These are phyloP conservation scores for Creontiades dilutus DNA, from an alignment of 2,888 invertebrate genomes.

Conservation along the genomic window DNA sequence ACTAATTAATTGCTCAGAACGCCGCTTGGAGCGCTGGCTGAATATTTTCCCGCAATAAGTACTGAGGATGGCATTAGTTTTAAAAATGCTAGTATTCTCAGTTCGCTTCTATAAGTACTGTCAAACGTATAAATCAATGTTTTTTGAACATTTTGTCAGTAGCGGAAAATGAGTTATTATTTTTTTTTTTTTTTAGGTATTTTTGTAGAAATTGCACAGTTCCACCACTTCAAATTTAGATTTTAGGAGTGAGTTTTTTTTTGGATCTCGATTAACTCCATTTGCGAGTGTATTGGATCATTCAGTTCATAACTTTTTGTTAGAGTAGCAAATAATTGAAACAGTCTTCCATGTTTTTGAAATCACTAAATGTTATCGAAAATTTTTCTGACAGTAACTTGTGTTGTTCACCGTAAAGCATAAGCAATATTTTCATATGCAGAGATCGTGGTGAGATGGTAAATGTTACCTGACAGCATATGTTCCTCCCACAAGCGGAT, in stretches of 20 bases:
- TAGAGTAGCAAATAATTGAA: background rate
- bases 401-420: too few relatives aligned
- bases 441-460: too few relatives aligned
- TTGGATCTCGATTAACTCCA: conserved; percentile 21
- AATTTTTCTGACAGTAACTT: conserved; percentile 24
- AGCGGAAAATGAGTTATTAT: conserved; percentile 66
- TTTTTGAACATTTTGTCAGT: conserved; percentile 62
- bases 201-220: conserved; percentile 67
- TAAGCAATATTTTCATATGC: too few relatives aligned
- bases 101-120: conserved; percentile 30
- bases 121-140: conserved; percentile 65
- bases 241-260: conserved; percentile 51
- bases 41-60: too few relatives aligned
- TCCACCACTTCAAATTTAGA: conserved; percentile 66
- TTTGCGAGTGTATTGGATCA: conserved; percentile 68
- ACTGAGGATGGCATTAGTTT: too few relatives aligned
- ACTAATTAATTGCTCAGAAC: too few relatives aligned
- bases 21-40: too few relatives aligned
- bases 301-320: background rate
- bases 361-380: conserved; percentile 63
- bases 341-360: conserved; percentile 65
- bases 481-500: too few relatives aligned
- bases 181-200: conserved; percentile 66
- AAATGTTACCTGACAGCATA: too few relatives aligned
- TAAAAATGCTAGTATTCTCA: too few relatives aligned